Evolutionary conservation across 2,888 invertebrate species (phyloP), one percentile per base, ranked within the genome.

Genomic region (Dysmachus trigonus): DNA sequence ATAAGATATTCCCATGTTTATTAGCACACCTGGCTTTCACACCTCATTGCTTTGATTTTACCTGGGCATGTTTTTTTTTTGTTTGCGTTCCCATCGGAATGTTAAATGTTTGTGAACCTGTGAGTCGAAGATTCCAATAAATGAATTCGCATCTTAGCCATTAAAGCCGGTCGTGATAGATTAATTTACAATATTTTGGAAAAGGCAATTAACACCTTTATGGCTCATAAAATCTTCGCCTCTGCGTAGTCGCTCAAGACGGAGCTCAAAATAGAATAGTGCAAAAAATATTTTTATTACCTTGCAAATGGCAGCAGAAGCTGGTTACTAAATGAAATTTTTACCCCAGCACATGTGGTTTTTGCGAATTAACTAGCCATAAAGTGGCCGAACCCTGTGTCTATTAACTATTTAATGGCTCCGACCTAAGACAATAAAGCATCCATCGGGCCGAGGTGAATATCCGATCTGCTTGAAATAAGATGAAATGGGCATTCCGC

Each of bases 171-270:
- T 27, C 62, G 47, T 18, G 38, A n/a, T 47, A 62, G 62, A 62
- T 62, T 62, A 62, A 62, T 22, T 62, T 22, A 73, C 33, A 73
- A 73, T 33, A 73, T 73, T 33, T 73, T 33, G 33, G 33, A 73
- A 73, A 33, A 73, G 27, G n/a, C 73, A 73, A 73, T 73, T 73
- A 73, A 73, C 73, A 73, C 73, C 33, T 73, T 73, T 73, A 73
- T 33, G 33, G 33, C 73, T 73, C 73, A 18, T 73, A 73, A 73
- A 73, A 73, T 73, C 73, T 31, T 73, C 73, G 73, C 73, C 73
- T 31, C 73, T 73, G 73, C 33, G 72, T 31, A 13, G 18, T 18
- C 18, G 18, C 10, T 22, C 27, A 62, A 27, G 1, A 27, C 27
- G 62, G n/a, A 47, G 5, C n/a, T 15, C 0, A 27, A 62, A 62